These are phyloP conservation scores for Pseudomyrmex gracilis DNA, from an alignment of 1,140 invertebrate species.

Conservation along the genomic window DNA sequence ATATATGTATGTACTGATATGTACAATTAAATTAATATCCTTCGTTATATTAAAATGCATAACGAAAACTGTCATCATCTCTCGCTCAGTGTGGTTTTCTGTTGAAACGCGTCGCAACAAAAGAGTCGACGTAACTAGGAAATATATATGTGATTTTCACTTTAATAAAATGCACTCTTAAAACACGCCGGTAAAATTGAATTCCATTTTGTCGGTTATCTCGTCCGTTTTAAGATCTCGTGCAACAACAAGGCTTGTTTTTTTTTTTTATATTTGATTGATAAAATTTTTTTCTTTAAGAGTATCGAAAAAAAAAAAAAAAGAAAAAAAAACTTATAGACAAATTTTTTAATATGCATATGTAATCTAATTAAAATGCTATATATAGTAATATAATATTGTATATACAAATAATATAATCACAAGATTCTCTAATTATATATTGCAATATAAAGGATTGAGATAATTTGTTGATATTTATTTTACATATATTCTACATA, in stretches of 20 bases:
- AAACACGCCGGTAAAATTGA: conserved; percentile 47
- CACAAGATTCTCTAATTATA: conserved; percentile 36
- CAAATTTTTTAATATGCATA: conserved; percentile 57
- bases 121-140: background rate
- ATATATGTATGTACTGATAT: too few species aligned
- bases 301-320: background rate
- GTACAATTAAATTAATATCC: too few species aligned
- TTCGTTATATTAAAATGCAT: too few species aligned
- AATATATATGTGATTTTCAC: conserved; percentile 48
- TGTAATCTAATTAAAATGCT: conserved; percentile 16
- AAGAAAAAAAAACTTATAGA: too few species aligned
- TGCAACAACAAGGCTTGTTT: background rate
- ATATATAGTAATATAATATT: conserved; percentile 62
- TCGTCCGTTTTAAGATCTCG: conserved; percentile 1
- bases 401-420: conserved; percentile 68
- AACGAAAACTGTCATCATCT: too few species aligned
- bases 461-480: conserved; percentile 6
- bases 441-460: conserved; percentile 12
- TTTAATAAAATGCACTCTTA: conserved; percentile 65
- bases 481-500: conserved; percentile 4
- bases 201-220: background rate
- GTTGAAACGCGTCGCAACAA: too few species aligned
- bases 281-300: conserved; percentile 15
- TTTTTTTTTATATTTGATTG: conserved; percentile 36
- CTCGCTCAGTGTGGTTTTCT: too few species aligned